Evolutionary conservation across 2,888 invertebrate genomes (phyloP).

Genomic region (Hedya salicella): DNA sequence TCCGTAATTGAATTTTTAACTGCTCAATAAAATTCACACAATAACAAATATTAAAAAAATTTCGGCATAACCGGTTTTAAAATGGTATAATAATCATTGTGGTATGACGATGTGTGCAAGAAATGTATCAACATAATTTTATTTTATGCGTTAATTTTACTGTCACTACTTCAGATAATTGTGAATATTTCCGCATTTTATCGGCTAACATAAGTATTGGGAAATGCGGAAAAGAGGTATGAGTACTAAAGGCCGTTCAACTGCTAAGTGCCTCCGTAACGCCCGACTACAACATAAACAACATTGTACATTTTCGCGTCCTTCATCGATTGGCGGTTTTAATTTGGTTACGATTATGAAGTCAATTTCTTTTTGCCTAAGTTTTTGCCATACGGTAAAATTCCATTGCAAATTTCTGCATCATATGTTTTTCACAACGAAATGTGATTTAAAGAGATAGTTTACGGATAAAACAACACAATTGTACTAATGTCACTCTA

Average conservation of each 20-base stretch:
- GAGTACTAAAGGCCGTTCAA: conserved; percentile 54
- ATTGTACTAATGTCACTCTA: too few relatives aligned
- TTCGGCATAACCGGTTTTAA: not conserved
- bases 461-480: too few relatives aligned
- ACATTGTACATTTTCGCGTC: conserved; percentile 15
- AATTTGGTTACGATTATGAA: not conserved
- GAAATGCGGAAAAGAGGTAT: conserved; percentile 59
- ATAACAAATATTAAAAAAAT: conserved; percentile 9
- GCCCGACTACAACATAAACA: conserved; percentile 6
- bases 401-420: too few relatives aligned
- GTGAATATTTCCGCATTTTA: not conserved
- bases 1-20: conserved; percentile 46
- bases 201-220: conserved; percentile 40
- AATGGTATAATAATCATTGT: not conserved
- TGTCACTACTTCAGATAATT: conserved; percentile 2
- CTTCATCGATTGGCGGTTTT: not conserved
- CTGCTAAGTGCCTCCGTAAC: conserved; percentile 1
- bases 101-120: too few relatives aligned
- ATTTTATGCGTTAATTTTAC: not conserved
- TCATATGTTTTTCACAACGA: too few relatives aligned
- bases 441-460: too few relatives aligned
- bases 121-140: too few relatives aligned
- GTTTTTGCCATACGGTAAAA: too few relatives aligned
- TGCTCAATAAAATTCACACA: conserved; percentile 32
- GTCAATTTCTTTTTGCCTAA: not conserved